Base-by-base conservation (phyloP, 2,797 vertebrate genomes). In the Xyrichtys novacula region DNA sequence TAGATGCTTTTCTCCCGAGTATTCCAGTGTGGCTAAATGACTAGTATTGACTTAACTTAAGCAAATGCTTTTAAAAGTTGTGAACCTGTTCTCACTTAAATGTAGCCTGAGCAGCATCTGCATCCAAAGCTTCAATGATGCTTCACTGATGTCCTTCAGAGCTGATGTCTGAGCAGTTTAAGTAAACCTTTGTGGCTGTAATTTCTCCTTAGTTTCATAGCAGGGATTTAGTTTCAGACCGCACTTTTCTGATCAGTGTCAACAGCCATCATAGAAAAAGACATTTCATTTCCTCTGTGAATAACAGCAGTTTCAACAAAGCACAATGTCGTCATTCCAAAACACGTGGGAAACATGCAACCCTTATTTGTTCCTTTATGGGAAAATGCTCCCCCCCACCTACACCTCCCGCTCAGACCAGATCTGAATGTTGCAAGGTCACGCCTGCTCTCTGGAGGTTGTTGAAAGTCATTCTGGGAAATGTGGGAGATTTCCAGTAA, bases 391-490 rank as follows among this genome's bases (percentile, higher is more conserved):
- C 52, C 42, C 64, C 67, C 58, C 80, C 80, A 60, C 88, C 85
- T 73, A 83, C 86, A 76, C 61, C 11, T 72, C 32, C 52, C 14
- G 50, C 57, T 63, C 54, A 53, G 67, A 62, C 71, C 44, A 31
- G 65, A 39, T 43, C 39, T 46, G 62, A 47, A 57, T 29, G 78
- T 57, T 66, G 42, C 71, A 28, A 56, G 62, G 71, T 75, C 74
- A 36, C 48, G 2, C 29, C 58, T 39, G 42, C 72, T 75, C 78
- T 77, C 80, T 53, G 70, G 65, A 71, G 81, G 74, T 36, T 66
- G 61, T 31, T 61, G 38, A 59, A 69, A 82, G 80, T 52, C 44
- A 47, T 84, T 80, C 76, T 75, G 61, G 77, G 76, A 83, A 87
- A 73, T 57, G 73, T 81, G 73, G 68, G 76, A 83, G 62, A 71